Percentiles rank a stretch among this genome's conserved stretches.
phyloP scores from a whole-genome alignment of 2,113 vertebrate genomes.

The Gnathonemus longibarbis region DNA sequence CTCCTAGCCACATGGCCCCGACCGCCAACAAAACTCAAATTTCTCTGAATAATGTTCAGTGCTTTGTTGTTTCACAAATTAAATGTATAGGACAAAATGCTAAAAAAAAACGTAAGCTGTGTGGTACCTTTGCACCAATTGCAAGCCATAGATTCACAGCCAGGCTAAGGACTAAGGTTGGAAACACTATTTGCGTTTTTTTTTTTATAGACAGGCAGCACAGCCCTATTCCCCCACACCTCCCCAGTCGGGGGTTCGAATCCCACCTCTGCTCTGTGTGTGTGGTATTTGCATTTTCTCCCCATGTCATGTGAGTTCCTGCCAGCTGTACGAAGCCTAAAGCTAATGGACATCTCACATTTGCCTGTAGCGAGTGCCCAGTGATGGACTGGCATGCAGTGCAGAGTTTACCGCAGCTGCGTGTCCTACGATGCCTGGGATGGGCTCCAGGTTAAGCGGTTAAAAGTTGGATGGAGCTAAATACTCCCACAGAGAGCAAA shows the following conservation, averaged over 20 bases:
- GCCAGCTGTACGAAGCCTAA: neutral
- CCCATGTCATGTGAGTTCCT: neutral
- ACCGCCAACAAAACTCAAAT: neutral
- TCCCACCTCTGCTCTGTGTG: neutral
- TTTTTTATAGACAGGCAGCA: neutral
- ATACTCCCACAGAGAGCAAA: neutral
- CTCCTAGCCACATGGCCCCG: neutral
- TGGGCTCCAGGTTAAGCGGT: neutral
- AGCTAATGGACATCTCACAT: neutral
- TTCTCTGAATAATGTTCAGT: neutral
- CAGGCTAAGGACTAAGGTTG: neutral
- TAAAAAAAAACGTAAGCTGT: neutral
- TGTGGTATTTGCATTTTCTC: neutral
- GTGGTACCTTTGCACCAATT: neutral
- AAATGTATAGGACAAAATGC: neutral
- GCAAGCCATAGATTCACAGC: neutral
- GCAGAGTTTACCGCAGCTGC: neutral
- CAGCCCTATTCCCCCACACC: neutral
- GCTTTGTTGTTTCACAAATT: neutral
- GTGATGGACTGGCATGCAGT: neutral
- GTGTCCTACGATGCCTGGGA: neutral
- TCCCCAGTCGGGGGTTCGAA: neutral
- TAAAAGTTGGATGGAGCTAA: neutral
- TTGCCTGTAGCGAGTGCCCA: neutral
- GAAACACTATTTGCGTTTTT: neutral